Base-by-base conservation (phyloP, 1,140 invertebrate species). In the Formica selysi region DNA sequence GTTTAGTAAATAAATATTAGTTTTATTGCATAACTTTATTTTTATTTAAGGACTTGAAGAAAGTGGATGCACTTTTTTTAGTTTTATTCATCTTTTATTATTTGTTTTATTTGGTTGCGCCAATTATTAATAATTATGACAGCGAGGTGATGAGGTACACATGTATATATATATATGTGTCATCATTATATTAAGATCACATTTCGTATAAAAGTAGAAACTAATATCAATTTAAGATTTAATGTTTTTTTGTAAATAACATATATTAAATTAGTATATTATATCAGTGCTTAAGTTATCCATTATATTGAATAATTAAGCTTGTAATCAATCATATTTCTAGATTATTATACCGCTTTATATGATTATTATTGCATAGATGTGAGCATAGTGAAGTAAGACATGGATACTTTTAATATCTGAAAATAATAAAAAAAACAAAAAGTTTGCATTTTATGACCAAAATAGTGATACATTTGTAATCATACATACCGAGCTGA, bases 401-500 rank as follows among this genome's bases (percentile, higher is more conserved):
- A 71, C 10, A 59, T 0, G 3, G 78, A 70, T 13, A n/a, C 22
- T 71, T 71, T 13, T n/a, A 59, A 29, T 2, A 80, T 32, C 78
- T 80, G 36, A 57, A 71, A 80, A 80, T 59, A 71, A 68, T 36
- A 19, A 0, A 0, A 41, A 68, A 16, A 10, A 29, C 26, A 29
- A 29, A 26, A 16, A 10, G 7, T n/a, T 64, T n/a, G 13, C 7
- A 44, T 44, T 22, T 36, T 26, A 65, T 79, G 0, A 51, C 3
- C 2, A 6, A 78, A 51, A 51, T 64, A 44, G 48, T 76, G 22
- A 62, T 62, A 44, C 6, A 3, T 48, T 59, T 59, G 4, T 13
- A 48, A 48, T 16, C 13, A 13, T n/a, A 76, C 86, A 22, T 88
- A 91, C 89, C 41, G 87, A 64, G 22, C 86, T 86, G 16, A 91